Evolutionary conservation across 2,888 invertebrate genomes (phyloP), one percentile per base, ranked within the genome.

Genomic region (Eilema griseolum): DNA sequence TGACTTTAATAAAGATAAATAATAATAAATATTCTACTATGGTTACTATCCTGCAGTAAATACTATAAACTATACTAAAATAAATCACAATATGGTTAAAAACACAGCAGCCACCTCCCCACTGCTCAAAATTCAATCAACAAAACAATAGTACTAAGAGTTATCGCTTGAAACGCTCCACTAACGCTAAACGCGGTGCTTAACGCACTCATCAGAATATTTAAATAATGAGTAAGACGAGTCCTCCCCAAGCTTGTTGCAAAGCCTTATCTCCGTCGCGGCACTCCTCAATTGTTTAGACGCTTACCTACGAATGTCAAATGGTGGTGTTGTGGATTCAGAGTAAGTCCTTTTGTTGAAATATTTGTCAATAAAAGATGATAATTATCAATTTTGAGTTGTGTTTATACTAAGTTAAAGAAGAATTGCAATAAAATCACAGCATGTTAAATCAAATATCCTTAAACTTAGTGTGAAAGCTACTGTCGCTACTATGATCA

Each of bases 181-280:
- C 89, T 92, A 89, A 90, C 86, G 88, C 88, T 88, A 88, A 71
- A 90, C 86, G 86, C 86, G 86, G 83, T 87, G 87, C 92, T 94
- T 92, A 92, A 90, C 90, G 91, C 90, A 90, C 86, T 92, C 92
- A 89, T 91, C 89, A 89, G 91, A 90, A 93, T 94, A 93, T 94
- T 94, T 93, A 93, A 94, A 94, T 95, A 93, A 94, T 88, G 89
- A 89, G 87, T 80, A 78, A 81, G 71, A 46, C 75, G 79, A 84
- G 84, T 79, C 80, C 81, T 86, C 84, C 80, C 86, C 82, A 83
- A 84, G 86, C 86, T 86, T 86, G 89, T 89, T 88, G 85, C 89
- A 89, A 76, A 88, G 88, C 87, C 91, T 94, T 94, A 94, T 94
- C 94, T 89, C 82, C 78, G 82, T 80, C 87, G 88, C 82, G 91